Evolutionary conservation across 1,140 invertebrate genomes (phyloP).

Genomic region (Trichoplusia ni): DNA sequence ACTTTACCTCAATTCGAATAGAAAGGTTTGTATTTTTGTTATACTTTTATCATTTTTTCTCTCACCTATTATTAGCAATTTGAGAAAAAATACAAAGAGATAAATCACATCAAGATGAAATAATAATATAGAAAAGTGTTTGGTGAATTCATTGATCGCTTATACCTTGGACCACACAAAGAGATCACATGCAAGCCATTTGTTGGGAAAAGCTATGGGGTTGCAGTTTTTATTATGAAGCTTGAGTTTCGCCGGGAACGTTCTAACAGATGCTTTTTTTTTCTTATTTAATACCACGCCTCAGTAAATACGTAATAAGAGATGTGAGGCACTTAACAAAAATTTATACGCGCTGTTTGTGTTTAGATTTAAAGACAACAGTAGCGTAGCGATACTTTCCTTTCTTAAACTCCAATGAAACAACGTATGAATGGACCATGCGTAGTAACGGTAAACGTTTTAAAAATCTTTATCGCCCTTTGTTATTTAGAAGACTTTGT

Average conservation of each 20-base stretch:
- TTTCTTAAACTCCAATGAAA: too few relatives aligned
- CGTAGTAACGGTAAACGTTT: too few relatives aligned
- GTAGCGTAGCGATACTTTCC: too few relatives aligned
- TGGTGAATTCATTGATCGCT: background rate
- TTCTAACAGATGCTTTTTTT: constrained; percentile 40
- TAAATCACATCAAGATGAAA: background rate
- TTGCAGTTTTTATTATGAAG: constrained; percentile 70
- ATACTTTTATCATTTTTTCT: too few relatives aligned
- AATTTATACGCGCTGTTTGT: constrained; percentile 9
- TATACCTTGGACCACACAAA: constrained; percentile 30
- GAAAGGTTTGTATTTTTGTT: too few relatives aligned
- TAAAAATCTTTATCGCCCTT: too few relatives aligned
- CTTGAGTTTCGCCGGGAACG: constrained; percentile 46
- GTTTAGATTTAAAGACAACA: background rate
- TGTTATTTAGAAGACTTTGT: too few relatives aligned
- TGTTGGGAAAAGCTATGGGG: constrained; percentile 62
- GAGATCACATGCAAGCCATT: constrained; percentile 72
- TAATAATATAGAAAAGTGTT: background rate
- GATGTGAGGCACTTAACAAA: constrained; percentile 8
- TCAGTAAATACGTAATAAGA: constrained; percentile 9
- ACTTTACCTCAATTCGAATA: too few relatives aligned
- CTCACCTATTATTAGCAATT: too few relatives aligned
- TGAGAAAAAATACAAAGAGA: too few relatives aligned
- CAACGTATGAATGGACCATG: too few relatives aligned
- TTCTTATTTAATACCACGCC: constrained; percentile 41